Evolutionary conservation across 2,888 invertebrate species (phyloP).

Genomic region (Caradrina kadenii): DNA sequence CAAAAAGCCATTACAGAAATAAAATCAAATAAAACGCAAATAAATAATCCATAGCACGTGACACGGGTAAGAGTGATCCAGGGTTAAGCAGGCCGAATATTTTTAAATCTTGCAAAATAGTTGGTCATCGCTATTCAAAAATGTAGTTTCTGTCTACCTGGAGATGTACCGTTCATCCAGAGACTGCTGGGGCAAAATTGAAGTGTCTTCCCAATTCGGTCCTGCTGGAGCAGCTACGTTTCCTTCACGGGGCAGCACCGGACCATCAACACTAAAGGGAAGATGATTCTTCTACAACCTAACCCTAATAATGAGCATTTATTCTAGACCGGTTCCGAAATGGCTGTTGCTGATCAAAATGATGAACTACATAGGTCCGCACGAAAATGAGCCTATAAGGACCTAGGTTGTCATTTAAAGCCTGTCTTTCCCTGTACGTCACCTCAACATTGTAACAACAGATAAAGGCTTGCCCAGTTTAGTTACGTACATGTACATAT

Average conservation of each 20-base stretch:
- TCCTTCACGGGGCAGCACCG: conserved; percentile 4
- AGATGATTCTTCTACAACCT: conserved; percentile 20
- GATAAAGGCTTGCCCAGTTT: neutral
- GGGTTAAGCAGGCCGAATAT: neutral
- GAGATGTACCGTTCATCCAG: conserved; percentile 23
- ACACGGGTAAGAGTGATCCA: neutral
- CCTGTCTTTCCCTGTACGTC: no score
- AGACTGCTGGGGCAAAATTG: conserved; percentile 24
- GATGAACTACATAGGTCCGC: no score
- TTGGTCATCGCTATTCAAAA: conserved; percentile 6
- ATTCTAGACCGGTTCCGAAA: neutral
- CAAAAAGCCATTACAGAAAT: conserved; percentile 7
- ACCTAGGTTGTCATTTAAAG: neutral
- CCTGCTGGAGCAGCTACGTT: neutral
- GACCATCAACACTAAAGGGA: conserved; percentile 8
- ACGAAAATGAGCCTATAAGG: neutral
- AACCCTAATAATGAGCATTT: neutral
- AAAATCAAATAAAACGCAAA: neutral
- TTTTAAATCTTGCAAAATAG: neutral
- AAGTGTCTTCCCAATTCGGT: conserved; percentile 24
- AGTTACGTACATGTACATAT: neutral
- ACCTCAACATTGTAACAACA: neutral
- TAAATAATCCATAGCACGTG: neutral
- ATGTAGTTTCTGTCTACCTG: conserved; percentile 28
- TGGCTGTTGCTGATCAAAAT: neutral